phyloP scores from a whole-genome alignment of 30 jellyfish, hydroid and myxozoan genomes.

The Aurelia aurita complex sp. Pacific region DNA sequence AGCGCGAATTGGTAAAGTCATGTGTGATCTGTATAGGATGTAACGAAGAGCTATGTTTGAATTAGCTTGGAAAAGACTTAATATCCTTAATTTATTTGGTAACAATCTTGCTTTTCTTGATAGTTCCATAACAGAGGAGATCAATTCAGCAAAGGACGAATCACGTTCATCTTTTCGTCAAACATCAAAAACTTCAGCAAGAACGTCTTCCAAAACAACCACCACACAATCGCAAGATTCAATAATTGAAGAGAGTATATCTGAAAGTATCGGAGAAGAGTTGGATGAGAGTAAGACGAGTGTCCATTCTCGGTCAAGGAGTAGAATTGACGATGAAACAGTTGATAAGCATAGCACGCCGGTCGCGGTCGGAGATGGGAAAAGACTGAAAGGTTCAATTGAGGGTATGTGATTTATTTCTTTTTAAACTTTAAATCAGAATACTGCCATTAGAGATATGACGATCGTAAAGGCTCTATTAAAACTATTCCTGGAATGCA shows the following conservation, averaged over 20 bases:
- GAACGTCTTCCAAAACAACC: background rate
- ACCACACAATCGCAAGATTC: background rate
- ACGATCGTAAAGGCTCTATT: no score
- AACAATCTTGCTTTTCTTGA: no score
- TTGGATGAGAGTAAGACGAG: slow-evolving; percentile 2
- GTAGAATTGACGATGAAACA: background rate
- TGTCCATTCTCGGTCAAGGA: background rate
- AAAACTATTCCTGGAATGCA: no score
- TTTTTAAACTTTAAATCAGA: background rate
- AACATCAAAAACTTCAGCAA: background rate
- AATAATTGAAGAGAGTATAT: background rate
- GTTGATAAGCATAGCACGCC: slow-evolving; percentile 25
- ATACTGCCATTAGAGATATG: no score
- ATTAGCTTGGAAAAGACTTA: no score
- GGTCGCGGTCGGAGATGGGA: background rate
- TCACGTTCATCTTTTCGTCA: slow-evolving; percentile 3
- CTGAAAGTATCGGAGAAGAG: slow-evolving; percentile 18
- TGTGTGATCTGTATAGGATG: no score
- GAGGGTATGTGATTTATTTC: background rate
- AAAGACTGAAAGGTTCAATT: background rate
- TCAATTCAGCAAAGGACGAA: background rate
- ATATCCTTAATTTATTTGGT: no score
- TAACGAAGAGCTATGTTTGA: no score
- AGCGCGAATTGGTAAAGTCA: no score
- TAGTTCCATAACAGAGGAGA: slow-evolving; percentile 20